phyloP scores from a whole-genome alignment of 2,888 invertebrate species.

The Myathropa florea region DNA sequence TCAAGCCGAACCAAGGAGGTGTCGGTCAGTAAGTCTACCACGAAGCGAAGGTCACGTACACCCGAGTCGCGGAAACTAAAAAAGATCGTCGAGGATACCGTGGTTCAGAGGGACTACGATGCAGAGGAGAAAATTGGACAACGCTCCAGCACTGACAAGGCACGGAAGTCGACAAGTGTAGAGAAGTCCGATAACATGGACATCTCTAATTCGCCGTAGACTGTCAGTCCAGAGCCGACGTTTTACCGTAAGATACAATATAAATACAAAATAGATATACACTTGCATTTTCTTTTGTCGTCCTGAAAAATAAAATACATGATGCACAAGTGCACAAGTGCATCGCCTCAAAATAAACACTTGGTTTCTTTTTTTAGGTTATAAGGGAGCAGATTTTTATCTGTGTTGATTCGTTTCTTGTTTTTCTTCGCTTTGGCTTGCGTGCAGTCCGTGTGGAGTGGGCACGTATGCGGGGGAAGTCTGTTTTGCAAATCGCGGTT shows the following conservation, averaged over 20 bases:
- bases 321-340: constrained; percentile 9
- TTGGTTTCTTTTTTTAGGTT: not conserved
- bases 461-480: no score
- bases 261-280: constrained; percentile 9
- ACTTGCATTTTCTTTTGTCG: constrained; percentile 19
- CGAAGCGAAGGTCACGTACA: constrained; percentile 78
- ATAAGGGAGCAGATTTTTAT: not conserved
- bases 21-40: constrained; percentile 75
- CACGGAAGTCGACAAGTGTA: constrained; percentile 81
- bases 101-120: constrained; percentile 77
- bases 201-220: constrained; percentile 88
- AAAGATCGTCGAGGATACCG: constrained; percentile 76
- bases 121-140: constrained; percentile 77
- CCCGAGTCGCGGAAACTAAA: constrained; percentile 78
- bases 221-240: not conserved
- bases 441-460: not conserved
- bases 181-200: constrained; percentile 88
- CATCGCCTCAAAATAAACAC: constrained; percentile 1
- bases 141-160: constrained; percentile 81
- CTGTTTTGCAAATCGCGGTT: no score
- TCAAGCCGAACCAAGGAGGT: constrained; percentile 80
- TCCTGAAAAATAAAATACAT: not conserved
- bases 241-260: constrained; percentile 48
- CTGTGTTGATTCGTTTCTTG: not conserved
- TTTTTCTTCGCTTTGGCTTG: not conserved